phyloP scores from a whole-genome alignment of 2,797 vertebrate species.

The Avahi laniger region DNA sequence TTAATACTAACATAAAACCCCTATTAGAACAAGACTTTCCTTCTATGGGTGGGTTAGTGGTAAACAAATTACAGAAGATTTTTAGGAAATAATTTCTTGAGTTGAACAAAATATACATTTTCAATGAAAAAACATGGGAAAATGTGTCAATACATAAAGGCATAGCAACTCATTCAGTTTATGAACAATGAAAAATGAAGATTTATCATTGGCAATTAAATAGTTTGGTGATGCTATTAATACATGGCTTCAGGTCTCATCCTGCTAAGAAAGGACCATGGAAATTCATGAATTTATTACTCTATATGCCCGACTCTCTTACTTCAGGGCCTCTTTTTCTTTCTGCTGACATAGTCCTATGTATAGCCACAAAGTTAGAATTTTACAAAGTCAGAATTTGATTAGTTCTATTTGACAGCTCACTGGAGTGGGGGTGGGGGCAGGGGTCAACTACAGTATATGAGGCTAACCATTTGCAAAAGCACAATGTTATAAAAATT shows the following conservation, averaged over 20 bases:
- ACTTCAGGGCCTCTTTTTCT: slow-evolving; percentile 10
- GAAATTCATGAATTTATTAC: slow-evolving; percentile 24
- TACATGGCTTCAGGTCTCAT: neutral
- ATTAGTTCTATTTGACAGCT: slow-evolving; percentile 54
- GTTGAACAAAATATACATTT: neutral
- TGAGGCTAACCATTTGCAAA: slow-evolving; percentile 48
- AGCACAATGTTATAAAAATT: slow-evolving; percentile 59
- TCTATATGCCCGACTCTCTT: slow-evolving; percentile 1
- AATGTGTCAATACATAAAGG: neutral
- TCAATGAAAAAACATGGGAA: neutral
- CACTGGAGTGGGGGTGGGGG: neutral
- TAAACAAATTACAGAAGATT: neutral
- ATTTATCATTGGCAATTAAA: neutral
- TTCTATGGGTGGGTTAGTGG: neutral
- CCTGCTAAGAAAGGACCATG: slow-evolving; percentile 10
- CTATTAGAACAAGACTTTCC: neutral
- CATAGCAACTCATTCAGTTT: neutral
- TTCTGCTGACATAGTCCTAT: slow-evolving; percentile 48
- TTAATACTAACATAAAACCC: neutral
- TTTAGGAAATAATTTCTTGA: neutral
- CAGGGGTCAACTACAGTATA: neutral
- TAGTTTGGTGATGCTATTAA: neutral
- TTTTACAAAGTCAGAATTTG: slow-evolving; percentile 54
- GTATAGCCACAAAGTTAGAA: slow-evolving; percentile 44
- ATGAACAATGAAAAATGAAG: neutral